These are phyloP conservation scores for Halictus rubicundus DNA, from an alignment of 1,140 invertebrate genomes.

Conservation along the genomic window DNA sequence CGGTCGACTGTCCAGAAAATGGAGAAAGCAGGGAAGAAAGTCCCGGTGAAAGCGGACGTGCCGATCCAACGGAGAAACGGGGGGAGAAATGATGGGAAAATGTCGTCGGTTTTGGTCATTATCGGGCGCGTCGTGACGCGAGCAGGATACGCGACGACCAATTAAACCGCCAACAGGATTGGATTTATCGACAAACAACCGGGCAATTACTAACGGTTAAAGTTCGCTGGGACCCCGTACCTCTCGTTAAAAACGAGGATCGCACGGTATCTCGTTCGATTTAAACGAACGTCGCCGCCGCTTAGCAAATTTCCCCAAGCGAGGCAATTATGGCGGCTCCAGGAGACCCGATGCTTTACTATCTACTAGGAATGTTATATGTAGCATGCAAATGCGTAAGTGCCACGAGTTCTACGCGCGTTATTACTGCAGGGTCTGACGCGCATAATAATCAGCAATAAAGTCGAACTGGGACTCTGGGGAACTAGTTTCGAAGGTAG, in stretches of 20 bases:
- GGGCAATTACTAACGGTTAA: slow-evolving; percentile 61
- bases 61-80: too few relatives aligned
- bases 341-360: too few relatives aligned
- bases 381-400: too few relatives aligned
- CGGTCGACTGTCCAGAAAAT: not conserved
- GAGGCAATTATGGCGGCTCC: too few relatives aligned
- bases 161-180: slow-evolving; percentile 39
- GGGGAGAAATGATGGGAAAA: slow-evolving; percentile 20
- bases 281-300: not conserved
- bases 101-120: slow-evolving; percentile 31
- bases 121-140: not conserved
- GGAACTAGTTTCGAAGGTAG: too few relatives aligned
- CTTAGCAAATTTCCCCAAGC: too few relatives aligned
- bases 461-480: too few relatives aligned
- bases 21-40: not conserved
- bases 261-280: not conserved
- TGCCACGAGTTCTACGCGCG: too few relatives aligned
- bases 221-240: not conserved
- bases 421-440: too few relatives aligned
- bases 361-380: too few relatives aligned
- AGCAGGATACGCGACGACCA: slow-evolving; percentile 6
- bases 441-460: too few relatives aligned
- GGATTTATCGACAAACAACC: slow-evolving; percentile 68
- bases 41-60: too few relatives aligned
- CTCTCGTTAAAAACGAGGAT: slow-evolving; percentile 10